A percentile compares a stretch with the other conserved stretches of the same genome.
Conservation (phyloP, 1,140 invertebrate species). For the Drosophila ficusphila region DNA sequence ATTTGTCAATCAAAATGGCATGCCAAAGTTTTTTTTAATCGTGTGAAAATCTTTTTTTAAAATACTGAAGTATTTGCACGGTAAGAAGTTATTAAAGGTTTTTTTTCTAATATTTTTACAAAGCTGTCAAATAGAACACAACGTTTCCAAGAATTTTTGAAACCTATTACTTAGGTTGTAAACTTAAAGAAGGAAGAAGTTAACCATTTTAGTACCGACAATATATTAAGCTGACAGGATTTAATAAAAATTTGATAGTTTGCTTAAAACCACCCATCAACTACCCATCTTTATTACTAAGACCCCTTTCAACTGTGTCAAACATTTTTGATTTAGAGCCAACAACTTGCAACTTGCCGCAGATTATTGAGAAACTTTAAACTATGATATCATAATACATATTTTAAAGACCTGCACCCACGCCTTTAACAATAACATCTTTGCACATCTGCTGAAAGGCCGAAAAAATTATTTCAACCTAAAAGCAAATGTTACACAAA, state of each 20-base stretch:
- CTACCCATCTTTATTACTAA: not conserved
- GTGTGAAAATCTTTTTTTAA: not conserved
- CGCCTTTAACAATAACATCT: constrained; percentile 24
- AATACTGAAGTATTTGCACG: not conserved
- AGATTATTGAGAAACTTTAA: not conserved
- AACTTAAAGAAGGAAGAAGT: too few species aligned
- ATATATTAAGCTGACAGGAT: not conserved
- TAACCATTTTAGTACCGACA: too few species aligned
- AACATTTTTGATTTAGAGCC: not conserved
- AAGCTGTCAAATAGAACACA: not conserved
- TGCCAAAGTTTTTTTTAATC: not conserved
- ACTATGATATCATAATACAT: constrained; percentile 20
- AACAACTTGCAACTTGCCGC: constrained; percentile 12
- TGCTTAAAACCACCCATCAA: not conserved
- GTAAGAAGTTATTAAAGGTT: not conserved
- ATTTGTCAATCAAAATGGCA: constrained; percentile 11
- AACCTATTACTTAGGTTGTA: too few species aligned
- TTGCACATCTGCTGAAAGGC: constrained; percentile 4
- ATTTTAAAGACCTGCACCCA: constrained; percentile 15
- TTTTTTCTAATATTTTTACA: too few species aligned
- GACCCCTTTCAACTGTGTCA: too few species aligned
- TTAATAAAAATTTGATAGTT: not conserved
- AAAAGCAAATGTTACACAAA: constrained; percentile 29
- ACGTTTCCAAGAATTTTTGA: too few species aligned
- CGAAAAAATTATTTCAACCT: constrained; percentile 7